Evolutionary conservation across 2,797 vertebrate species (phyloP).

Genomic region (Myiotriccus ornatus): DNA sequence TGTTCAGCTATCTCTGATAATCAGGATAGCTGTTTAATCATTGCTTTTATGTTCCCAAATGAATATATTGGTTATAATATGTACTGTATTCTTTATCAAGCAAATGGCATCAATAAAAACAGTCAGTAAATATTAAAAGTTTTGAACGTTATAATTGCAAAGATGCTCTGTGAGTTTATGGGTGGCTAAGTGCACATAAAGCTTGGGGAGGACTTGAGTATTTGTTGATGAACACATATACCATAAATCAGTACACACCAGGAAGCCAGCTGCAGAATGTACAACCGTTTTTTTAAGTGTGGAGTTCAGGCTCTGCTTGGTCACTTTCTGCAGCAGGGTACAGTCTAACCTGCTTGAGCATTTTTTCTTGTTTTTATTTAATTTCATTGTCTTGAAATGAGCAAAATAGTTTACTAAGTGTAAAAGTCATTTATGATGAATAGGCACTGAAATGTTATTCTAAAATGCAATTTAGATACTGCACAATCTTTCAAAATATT

Average conservation of each 20-base stretch:
- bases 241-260: neutral
- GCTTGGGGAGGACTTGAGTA: neutral
- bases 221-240: neutral
- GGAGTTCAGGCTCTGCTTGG: neutral
- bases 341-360: neutral
- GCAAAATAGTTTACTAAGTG: neutral
- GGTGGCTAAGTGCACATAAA: neutral
- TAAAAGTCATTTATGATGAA: neutral
- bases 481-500: neutral
- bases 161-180: neutral
- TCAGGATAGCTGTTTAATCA: neutral
- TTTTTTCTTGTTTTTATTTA: neutral
- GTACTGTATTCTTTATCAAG: neutral
- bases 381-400: neutral
- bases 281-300: rapidly evolving
- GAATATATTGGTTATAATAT: neutral
- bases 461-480: neutral
- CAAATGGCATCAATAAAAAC: neutral
- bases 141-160: neutral
- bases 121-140: neutral
- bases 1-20: neutral
- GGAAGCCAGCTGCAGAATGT: neutral
- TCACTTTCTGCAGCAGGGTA: neutral
- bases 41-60: neutral
- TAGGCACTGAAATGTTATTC: neutral